Evolutionary conservation across 2,797 vertebrate species (phyloP).

Genomic region (Ceyx erithaca): DNA sequence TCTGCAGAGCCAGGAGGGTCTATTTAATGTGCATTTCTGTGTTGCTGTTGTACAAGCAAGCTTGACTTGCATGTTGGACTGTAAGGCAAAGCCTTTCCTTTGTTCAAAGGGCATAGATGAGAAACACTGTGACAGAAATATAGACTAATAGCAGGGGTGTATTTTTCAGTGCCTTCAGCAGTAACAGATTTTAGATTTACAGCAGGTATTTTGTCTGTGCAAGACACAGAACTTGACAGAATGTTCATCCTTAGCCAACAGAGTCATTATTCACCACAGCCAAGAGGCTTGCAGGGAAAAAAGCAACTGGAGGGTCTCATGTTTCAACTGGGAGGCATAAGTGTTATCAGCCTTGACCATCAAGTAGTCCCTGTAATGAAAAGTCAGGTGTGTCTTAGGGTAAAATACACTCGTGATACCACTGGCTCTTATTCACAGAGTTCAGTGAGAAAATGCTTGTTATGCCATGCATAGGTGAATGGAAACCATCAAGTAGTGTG

Average conservation of each 20-base stretch:
- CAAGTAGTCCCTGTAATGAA: neutral
- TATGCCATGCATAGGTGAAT: neutral
- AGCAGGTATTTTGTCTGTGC: constrained; percentile 26
- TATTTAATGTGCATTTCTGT: neutral
- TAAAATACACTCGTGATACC: neutral
- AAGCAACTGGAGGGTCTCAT: neutral
- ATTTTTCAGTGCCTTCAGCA: neutral
- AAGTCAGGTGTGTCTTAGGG: neutral
- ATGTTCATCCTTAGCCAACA: neutral
- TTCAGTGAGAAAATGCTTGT: neutral
- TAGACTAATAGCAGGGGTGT: neutral
- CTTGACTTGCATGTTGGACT: neutral
- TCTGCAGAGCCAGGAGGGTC: neutral
- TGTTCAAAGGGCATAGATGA: too few species aligned
- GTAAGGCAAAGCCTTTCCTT: neutral
- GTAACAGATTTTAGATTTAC: constrained; percentile 19
- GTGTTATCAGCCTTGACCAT: neutral
- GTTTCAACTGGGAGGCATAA: constrained; percentile 1
- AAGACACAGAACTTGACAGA: neutral
- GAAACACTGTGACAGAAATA: neutral
- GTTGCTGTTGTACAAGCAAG: neutral
- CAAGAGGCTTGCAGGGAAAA: neutral
- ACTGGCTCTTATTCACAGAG: neutral
- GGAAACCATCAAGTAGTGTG: neutral
- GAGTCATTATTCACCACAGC: neutral